phyloP scores from a whole-genome alignment of 2,113 vertebrate genomes.

The Brachyhypopomus occidentalis region DNA sequence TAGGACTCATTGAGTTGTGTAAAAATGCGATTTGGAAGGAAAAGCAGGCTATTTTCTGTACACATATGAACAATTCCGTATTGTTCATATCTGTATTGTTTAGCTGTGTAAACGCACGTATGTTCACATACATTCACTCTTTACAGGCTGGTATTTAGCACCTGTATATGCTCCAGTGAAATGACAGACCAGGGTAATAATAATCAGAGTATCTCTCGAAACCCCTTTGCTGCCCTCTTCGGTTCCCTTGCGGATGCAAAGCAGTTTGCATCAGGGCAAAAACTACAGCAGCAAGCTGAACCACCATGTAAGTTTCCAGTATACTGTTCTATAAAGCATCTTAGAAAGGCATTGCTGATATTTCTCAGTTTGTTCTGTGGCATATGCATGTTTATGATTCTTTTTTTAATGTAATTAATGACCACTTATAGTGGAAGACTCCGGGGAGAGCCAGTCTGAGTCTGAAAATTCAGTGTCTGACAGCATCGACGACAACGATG shows the following conservation, averaged over 20 bases:
- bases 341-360: not conserved
- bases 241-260: slow-evolving; percentile 93
- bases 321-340: not conserved
- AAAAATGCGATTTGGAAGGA: no score
- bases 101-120: no score
- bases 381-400: not conserved
- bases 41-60: no score
- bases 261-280: slow-evolving; percentile 90
- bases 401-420: slow-evolving; percentile 4
- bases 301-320: slow-evolving; percentile 77
- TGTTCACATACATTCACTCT: not conserved
- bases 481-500: slow-evolving; percentile 94
- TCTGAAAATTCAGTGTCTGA: slow-evolving; percentile 94
- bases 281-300: slow-evolving; percentile 76
- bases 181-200: slow-evolving; percentile 99
- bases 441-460: slow-evolving; percentile 88
- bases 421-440: slow-evolving; percentile 77
- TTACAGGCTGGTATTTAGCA: slow-evolving; percentile 55
- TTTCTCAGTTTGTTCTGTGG: not conserved
- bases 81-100: no score
- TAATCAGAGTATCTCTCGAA: slow-evolving; percentile 94
- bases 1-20: not conserved
- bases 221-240: slow-evolving; percentile 97
- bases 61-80: no score
- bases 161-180: slow-evolving; percentile 79